Conservation (phyloP, 2,797 vertebrate species). For the Lagorchestes hirsutus region DNA sequence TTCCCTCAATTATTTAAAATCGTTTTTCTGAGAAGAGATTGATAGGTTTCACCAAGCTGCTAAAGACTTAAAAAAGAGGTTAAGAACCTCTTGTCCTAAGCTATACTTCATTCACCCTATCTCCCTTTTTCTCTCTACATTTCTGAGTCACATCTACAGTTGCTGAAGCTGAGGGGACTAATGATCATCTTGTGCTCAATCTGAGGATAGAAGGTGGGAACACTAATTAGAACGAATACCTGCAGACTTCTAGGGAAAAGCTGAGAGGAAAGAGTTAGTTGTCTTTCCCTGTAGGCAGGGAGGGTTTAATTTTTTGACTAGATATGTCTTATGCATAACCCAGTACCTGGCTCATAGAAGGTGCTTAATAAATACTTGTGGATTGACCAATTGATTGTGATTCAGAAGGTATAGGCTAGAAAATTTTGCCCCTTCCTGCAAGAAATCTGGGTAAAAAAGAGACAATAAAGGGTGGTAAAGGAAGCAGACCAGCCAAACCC, state of each 20-base stretch:
- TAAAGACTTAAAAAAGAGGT: not conserved
- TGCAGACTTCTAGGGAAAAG: not conserved
- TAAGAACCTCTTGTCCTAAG: constrained; percentile 3
- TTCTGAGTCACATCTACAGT: not conserved
- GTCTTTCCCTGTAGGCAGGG: not conserved
- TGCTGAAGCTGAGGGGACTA: not conserved
- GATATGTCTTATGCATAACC: not conserved
- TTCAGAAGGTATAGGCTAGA: not conserved
- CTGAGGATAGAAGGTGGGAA: not conserved
- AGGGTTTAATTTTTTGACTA: not conserved
- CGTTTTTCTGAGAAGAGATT: not conserved
- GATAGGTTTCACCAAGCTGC: not conserved
- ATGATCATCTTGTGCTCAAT: not conserved
- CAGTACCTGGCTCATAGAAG: not conserved
- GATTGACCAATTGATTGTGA: not conserved
- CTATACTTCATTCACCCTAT: not conserved
- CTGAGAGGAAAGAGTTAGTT: not conserved
- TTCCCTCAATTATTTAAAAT: not conserved
- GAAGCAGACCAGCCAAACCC: not conserved
- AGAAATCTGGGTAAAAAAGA: not conserved
- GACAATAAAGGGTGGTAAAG: not conserved
- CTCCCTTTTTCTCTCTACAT: not conserved
- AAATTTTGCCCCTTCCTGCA: not conserved
- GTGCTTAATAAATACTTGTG: not conserved
- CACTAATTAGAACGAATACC: not conserved